Evolutionary conservation across 2,888 invertebrate species (phyloP), one percentile per base, ranked within the genome.

Genomic region (Dryadula phaetusa): DNA sequence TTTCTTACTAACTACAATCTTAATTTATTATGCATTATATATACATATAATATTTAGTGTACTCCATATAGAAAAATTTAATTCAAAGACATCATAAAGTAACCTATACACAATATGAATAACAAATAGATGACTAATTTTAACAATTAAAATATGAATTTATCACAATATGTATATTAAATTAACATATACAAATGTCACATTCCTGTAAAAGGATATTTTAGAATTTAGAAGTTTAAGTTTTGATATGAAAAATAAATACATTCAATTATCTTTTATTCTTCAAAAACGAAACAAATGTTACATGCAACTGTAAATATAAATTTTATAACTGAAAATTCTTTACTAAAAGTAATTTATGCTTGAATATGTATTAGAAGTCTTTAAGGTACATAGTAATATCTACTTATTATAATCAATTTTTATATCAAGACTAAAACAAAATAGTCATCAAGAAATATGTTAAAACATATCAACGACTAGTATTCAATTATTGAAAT

Each of bases 11-110:
- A 42, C 56, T 67, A 66, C 22, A 53, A 40, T 22, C 46, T 61
- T 61, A 62, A 54, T 49, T 10, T 62, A 68, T 67, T 67, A 70
- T 67, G 65, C 56, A 62, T 22, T 62, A 65, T 58, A 65, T 53
- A 62, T 58, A 61, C 64, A 65, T 65, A 52, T 32, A 52, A 42
- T 49, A 65, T 42, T 60, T 22, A 28, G 40, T 52, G 42, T 60
- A 65, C 18, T 60, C 22, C 16, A 28, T 3, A 52, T 28, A 49
- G 40, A 58, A 40, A 49, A 40, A 49, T 22, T 8, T n/a, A 40
- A 64, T 37, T 58, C n/a, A 58, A 49, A 58, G 32, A 42, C 58
- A 49, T 47, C 46, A 18, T 20, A 34, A 49, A 40, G 28, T 37
- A 37, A 40, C 37, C 40, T 22, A 22, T 22, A 22, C n/a, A 14